Percentiles rank a stretch among this genome's conserved stretches.
Evolutionary conservation across 2,113 vertebrate species (phyloP).

Genomic region (Phyllopteryx taeniolatus): DNA sequence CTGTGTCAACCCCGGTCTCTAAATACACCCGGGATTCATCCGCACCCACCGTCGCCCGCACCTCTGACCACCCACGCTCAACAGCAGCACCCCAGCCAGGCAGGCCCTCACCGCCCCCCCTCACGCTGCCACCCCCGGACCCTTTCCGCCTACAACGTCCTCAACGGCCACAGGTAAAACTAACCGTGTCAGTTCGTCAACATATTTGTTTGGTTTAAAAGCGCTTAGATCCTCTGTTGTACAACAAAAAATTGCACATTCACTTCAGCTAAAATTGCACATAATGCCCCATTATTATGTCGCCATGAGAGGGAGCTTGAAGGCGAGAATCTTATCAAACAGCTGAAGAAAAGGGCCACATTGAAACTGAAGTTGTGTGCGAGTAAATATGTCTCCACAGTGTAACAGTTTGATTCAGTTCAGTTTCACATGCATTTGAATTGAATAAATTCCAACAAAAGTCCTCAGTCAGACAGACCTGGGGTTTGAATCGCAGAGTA

Average conservation of each 20-base stretch:
- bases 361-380: conserved; percentile 23
- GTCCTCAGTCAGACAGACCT: too few species aligned
- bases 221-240: conserved; percentile 7
- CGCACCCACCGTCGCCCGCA: conserved; percentile 69
- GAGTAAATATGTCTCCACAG: conserved; percentile 25
- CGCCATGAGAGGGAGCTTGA: conserved; percentile 26
- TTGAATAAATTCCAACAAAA: too few species aligned
- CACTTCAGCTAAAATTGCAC: conserved; percentile 32
- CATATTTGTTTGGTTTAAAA: neutral
- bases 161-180: conserved; percentile 89
- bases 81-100: conserved; percentile 64
- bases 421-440: too few species aligned
- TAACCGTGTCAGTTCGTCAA: neutral
- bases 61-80: conserved; percentile 71
- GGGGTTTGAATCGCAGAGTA: too few species aligned
- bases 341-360: conserved; percentile 27
- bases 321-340: conserved; percentile 41
- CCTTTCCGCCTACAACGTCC: conserved; percentile 84
- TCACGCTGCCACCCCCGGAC: conserved; percentile 78
- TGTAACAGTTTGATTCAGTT: too few species aligned
- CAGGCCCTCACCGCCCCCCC: conserved; percentile 74
- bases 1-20: conserved; percentile 53
- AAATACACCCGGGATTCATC: conserved; percentile 64
- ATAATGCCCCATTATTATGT: conserved; percentile 42
- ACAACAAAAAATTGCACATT: conserved; percentile 18